phyloP scores from a whole-genome alignment of 1,140 invertebrate genomes.

The Zaprionus lachaisei region DNA sequence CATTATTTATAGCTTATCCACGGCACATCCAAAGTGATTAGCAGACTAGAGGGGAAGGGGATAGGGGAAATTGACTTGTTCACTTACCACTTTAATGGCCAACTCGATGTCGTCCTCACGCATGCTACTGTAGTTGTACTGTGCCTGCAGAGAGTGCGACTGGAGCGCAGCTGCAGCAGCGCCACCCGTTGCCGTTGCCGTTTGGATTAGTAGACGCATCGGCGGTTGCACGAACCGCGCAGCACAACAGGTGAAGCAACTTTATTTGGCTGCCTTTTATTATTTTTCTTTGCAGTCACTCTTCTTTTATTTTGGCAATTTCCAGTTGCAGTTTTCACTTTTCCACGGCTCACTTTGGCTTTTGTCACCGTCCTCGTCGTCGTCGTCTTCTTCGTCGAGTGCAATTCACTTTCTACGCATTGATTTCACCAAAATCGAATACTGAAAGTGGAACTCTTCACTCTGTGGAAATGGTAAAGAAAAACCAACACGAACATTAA shows the following conservation, averaged over 20 bases:
- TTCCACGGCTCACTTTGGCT: conserved; percentile 53
- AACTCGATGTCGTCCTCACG: conserved; percentile 96
- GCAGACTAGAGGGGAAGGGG: background rate
- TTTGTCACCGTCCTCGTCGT: conserved; percentile 34
- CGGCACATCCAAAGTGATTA: conserved; percentile 20
- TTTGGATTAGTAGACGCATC: conserved; percentile 77
- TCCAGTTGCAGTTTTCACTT: conserved; percentile 57
- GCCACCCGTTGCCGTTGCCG: conserved; percentile 68
- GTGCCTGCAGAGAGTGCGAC: conserved; percentile 69
- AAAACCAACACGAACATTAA: conserved; percentile 53
- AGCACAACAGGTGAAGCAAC: conserved; percentile 3
- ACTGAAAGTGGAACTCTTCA: conserved; percentile 50
- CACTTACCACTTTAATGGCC: conserved; percentile 91
- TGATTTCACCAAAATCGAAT: conserved; percentile 75
- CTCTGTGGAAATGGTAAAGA: conserved; percentile 42
- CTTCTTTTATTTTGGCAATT: conserved; percentile 30
- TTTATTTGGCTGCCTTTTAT: conserved; percentile 9
- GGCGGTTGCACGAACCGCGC: conserved; percentile 48
- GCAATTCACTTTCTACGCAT: conserved; percentile 80
- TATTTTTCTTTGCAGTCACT: background rate
- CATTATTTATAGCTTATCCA: conserved; percentile 48
- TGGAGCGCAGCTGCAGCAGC: conserved; percentile 72
- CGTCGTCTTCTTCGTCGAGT: background rate
- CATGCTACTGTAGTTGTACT: conserved; percentile 86
- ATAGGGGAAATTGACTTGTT: background rate